Evolutionary conservation across 1,140 invertebrate species (phyloP), one percentile per base, ranked within the genome.

Genomic region (Hestina assimilis): DNA sequence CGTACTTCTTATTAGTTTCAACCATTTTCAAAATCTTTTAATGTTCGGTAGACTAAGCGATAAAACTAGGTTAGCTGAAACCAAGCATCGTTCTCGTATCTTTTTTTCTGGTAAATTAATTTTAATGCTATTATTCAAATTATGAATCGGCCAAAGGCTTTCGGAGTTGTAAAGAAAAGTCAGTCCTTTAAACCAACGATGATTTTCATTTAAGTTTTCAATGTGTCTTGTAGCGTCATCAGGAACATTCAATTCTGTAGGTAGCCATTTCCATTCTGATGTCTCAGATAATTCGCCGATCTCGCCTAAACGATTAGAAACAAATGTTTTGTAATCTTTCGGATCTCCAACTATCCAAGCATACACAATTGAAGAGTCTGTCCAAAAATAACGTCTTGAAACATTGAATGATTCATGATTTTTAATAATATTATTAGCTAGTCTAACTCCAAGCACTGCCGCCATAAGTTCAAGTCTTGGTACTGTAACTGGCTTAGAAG

Each of bases 391-490:
- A 26, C 35, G 20, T 56, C 40, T 40, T 2, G 11, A 3, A 19
- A 15, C 14, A 19, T 3, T 45, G 19, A 8, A 35, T 17, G 46
- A 42, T 20, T 45, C 45, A 35, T 75, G 71, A 40, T 82, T 79
- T 4, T 29, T 28, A 12, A 35, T n/a, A n/a, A 63, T 41, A 2
- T 58, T 64, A 4, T 43, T 19, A 0, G 69, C 69, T 1, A 84
- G 46, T 1, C 76, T 33, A n/a, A 54, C 59, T 0, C 48, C 79
- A 9, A 89, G 24, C 1, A 83, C 17, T 1, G 80, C 77, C 0
- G 70, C 80, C 48, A 76, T 72, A 11, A 87, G 50, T 51, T 87
- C 84, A 4, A 81, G 23, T 12, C 78, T 47, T 0, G 83, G 82
- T 14, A 89, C 69, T 2, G 83, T 62, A 0, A 68, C 24, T 1